Percentiles rank a stretch among this genome's conserved stretches.
Conservation (phyloP, 2,888 invertebrate genomes). For the Tuberolachnus salignus region DNA sequence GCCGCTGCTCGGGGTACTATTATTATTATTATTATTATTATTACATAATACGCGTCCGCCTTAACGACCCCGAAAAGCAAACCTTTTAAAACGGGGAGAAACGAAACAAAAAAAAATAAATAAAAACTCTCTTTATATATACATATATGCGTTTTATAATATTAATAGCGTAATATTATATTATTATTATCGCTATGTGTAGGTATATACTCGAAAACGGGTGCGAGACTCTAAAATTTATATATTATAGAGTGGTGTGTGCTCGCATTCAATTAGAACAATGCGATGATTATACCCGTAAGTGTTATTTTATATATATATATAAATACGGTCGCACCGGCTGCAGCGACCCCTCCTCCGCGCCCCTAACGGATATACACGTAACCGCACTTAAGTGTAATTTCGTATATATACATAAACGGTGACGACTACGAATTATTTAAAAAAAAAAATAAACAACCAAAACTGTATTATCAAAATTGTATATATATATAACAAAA, state of each 20-base stretch:
- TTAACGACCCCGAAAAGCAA: slow-evolving; percentile 35
- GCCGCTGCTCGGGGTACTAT: too few relatives aligned
- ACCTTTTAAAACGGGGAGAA: slow-evolving; percentile 53
- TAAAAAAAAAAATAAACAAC: slow-evolving; percentile 5
- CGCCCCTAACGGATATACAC: not conserved
- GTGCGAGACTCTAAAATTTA: not conserved
- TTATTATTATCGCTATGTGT: not conserved
- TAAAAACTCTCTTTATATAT: not conserved
- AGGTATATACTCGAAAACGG: slow-evolving; percentile 12
- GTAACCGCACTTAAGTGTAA: slow-evolving; percentile 52
- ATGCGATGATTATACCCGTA: slow-evolving; percentile 44
- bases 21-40: too few relatives aligned
- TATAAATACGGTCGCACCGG: not conserved
- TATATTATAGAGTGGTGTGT: not conserved
- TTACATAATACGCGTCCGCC: slow-evolving; percentile 8
- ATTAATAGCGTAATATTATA: not conserved
- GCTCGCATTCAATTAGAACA: slow-evolving; percentile 44
- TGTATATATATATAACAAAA: not conserved
- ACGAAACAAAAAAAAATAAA: not conserved
- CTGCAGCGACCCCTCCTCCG: not conserved
- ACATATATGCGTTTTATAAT: not conserved
- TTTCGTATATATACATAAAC: slow-evolving; percentile 36
- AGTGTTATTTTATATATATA: too few relatives aligned
- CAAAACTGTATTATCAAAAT: slow-evolving; percentile 18
- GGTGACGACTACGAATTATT: not conserved